These are phyloP conservation scores for Drosophila sp. DNA, from an alignment of 1,140 invertebrate genomes.

Conservation along the genomic window DNA sequence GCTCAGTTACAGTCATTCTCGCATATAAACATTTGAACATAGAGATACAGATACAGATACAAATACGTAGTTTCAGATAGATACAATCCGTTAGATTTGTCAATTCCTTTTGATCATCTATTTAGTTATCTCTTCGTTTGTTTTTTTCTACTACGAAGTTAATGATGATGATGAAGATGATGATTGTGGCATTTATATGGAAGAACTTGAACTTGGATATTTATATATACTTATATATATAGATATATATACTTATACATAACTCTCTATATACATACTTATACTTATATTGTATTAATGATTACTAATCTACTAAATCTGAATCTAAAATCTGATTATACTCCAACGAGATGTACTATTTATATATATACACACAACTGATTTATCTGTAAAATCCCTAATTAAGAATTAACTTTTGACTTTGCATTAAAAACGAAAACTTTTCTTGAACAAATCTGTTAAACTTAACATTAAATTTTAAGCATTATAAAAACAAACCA, in stretches of 20 bases:
- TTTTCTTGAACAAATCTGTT: slow-evolving; percentile 73
- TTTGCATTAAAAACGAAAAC: slow-evolving; percentile 65
- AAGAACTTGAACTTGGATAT: slow-evolving; percentile 57
- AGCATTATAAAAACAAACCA: slow-evolving; percentile 75
- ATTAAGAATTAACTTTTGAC: slow-evolving; percentile 72
- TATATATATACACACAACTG: slow-evolving; percentile 60
- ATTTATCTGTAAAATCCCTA: slow-evolving; percentile 75
- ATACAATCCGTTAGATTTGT: slow-evolving; percentile 49
- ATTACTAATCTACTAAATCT: slow-evolving; percentile 70
- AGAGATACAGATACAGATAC: slow-evolving; percentile 31
- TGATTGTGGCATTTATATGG: slow-evolving; percentile 48
- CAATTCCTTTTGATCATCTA: slow-evolving; percentile 41
- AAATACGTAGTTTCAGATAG: slow-evolving; percentile 36
- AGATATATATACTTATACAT: slow-evolving; percentile 43
- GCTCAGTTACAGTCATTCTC: slow-evolving; percentile 11
- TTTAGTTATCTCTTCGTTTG: slow-evolving; percentile 45
- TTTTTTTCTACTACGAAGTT: slow-evolving; percentile 35
- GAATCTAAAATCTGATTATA: slow-evolving; percentile 60
- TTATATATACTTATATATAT: slow-evolving; percentile 54
- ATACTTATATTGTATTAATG: slow-evolving; percentile 60
- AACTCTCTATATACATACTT: slow-evolving; percentile 60
- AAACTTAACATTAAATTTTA: slow-evolving; percentile 71
- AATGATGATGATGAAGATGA: slow-evolving; percentile 36
- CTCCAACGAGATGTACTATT: slow-evolving; percentile 61
- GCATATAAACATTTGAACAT: slow-evolving; percentile 51